Evolutionary conservation across 2,888 invertebrate genomes (phyloP), one percentile per base, ranked within the genome.

Genomic region (Odiellus spinosus): DNA sequence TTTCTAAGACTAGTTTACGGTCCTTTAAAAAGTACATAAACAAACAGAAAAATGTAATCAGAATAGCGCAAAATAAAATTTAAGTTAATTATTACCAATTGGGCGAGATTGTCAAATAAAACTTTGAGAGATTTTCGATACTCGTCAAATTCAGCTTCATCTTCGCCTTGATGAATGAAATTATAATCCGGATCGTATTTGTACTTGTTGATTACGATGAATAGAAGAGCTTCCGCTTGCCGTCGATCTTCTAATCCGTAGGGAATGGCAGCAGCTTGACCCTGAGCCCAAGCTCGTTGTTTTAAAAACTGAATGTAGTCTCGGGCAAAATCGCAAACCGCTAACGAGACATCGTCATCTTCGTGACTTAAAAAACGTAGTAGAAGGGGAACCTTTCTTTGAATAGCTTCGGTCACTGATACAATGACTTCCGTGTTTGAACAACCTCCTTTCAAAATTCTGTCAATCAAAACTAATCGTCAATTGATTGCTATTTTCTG

Each of bases 141-240:
- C 47, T 71, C 71, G 48, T 67, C 63, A 59, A 73, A 73, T 59
- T 66, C 65, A 11, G 69, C 71, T 58, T 73, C 73, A 50, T 71
- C 71, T 59, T 72, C 71, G 61, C 67, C 55, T 47, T 50, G 70
- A 43, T 64, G 61, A 19, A 67, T 67, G 61, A 71, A 71, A 54
- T 69, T 65, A 53, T 71, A 71, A 4, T 63, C 63, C 18, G 67
- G 65, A 53, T 71, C 71, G 61, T 65, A 72, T 51, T 69, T 67
- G 60, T 70, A 65, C 55, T 72, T 72, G 52, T 67, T 64, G 40
- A 71, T 65, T 11, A 72, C 58, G 6, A 69, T 64, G 42, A 60
- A 62, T 39, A 73, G 57, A 50, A 71, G 58, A 32, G 62, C 60
- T 63, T 26, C 26, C 26, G 26, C 8, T 4, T 26, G 4, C 26